A percentile compares a stretch with the other conserved stretches of the same genome.
These are phyloP conservation scores for Varroa destructor DNA, from an alignment of 1,140 invertebrate species.

Conservation along the genomic window DNA sequence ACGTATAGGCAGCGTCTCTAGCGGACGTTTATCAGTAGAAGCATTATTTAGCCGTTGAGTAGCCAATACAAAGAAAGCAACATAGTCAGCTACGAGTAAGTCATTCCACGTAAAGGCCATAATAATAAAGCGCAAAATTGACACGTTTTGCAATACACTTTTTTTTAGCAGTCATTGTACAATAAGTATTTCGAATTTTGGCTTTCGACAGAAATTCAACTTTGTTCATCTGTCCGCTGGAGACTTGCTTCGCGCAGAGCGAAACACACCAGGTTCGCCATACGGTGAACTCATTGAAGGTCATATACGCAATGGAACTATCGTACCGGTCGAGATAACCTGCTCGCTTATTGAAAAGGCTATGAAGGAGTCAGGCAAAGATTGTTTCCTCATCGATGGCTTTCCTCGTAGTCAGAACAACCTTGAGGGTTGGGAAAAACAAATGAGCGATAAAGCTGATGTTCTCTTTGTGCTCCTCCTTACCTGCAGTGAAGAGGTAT, in stretches of 20 bases:
- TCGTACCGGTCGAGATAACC: conserved; percentile 97
- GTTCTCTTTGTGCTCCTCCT: conserved; percentile 84
- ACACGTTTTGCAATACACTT: no score
- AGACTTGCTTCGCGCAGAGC: conserved; percentile 82
- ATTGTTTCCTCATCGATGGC: conserved; percentile 91
- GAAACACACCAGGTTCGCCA: conserved; percentile 63
- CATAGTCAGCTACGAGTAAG: no score
- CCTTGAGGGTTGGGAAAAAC: conserved; percentile 78
- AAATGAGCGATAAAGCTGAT: conserved; percentile 68
- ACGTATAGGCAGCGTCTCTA: no score
- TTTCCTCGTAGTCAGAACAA: conserved; percentile 97
- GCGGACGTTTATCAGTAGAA: no score
- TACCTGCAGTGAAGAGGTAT: conserved; percentile 65
- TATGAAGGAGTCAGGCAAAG: conserved; percentile 35
- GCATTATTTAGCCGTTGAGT: no score
- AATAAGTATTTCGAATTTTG: conserved; percentile 28
- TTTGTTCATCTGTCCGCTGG: conserved; percentile 96
- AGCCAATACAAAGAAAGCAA: no score
- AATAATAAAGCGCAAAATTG: no score
- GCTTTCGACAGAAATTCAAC: conserved; percentile 53
- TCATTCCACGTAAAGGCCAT: no score
- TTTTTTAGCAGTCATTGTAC: not conserved
- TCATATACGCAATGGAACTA: conserved; percentile 83
- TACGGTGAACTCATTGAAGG: conserved; percentile 83
- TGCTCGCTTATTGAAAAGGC: conserved; percentile 73